Evolutionary conservation across 1,140 invertebrate genomes (phyloP).

Genomic region (Macrosteles quadrilineatus): DNA sequence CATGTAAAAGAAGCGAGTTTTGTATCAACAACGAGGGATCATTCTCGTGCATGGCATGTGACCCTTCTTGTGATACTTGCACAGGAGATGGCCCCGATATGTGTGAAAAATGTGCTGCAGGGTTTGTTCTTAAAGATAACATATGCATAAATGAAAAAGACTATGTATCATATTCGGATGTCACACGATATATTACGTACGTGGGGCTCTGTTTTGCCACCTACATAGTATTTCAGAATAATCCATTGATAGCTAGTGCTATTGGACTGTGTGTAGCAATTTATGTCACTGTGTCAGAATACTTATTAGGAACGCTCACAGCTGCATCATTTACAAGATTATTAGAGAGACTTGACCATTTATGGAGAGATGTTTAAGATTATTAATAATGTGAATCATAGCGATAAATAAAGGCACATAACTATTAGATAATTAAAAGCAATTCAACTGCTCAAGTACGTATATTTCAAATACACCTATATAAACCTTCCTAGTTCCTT

Average conservation of each 20-base stretch:
- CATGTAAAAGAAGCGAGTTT: constrained; percentile 78
- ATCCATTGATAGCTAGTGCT: constrained; percentile 66
- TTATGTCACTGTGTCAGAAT: constrained; percentile 80
- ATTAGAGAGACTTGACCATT: background rate
- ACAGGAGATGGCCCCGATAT: constrained; percentile 90
- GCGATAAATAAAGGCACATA: too few relatives aligned
- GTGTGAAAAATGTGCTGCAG: constrained; percentile 81
- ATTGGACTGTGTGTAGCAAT: constrained; percentile 71
- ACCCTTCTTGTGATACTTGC: constrained; percentile 81
- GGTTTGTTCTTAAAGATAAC: constrained; percentile 67
- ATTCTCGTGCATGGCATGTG: constrained; percentile 79
- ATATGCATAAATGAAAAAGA: constrained; percentile 71
- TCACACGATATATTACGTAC: constrained; percentile 74
- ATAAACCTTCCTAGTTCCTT: too few relatives aligned
- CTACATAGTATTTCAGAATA: constrained; percentile 79
- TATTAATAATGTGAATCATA: too few relatives aligned
- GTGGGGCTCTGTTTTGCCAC: constrained; percentile 76
- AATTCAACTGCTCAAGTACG: too few relatives aligned
- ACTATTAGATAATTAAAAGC: too few relatives aligned
- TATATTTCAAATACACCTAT: too few relatives aligned
- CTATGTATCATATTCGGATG: constrained; percentile 49
- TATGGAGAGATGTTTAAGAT: constrained; percentile 7
- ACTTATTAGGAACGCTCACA: constrained; percentile 52
- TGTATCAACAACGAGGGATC: constrained; percentile 93
- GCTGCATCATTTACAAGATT: background rate